phyloP scores from a whole-genome alignment of 2,797 vertebrate genomes.

The Choloepus didactylus region DNA sequence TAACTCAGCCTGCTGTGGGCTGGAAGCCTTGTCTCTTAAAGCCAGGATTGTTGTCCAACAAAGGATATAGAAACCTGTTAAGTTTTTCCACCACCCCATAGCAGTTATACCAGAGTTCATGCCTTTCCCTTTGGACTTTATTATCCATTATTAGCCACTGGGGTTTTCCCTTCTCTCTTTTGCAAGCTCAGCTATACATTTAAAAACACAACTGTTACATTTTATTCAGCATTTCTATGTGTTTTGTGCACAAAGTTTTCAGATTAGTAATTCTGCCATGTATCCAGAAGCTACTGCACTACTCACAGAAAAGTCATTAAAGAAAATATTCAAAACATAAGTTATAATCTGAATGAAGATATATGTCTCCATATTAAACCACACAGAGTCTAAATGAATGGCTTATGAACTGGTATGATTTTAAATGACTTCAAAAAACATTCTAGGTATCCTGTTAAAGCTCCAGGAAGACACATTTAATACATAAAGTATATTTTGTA shows the following conservation, averaged over 20 bases:
- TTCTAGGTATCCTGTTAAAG: constrained; percentile 29
- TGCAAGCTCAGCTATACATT: constrained; percentile 9
- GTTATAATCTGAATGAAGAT: constrained; percentile 4
- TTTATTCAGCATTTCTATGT: constrained; percentile 36
- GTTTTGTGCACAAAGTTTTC: constrained; percentile 19
- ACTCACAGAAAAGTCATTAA: constrained; percentile 48
- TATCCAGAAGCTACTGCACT: constrained; percentile 13
- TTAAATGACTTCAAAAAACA: constrained; percentile 58
- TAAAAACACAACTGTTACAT: neutral
- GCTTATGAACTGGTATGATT: constrained; percentile 56
- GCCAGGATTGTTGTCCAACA: neutral
- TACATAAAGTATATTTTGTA: neutral
- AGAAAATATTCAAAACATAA: constrained; percentile 44
- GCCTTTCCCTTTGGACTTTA: neutral
- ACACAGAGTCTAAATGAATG: constrained; percentile 46
- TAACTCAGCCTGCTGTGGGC: neutral
- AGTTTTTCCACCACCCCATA: neutral
- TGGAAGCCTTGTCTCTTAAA: constrained; percentile 14
- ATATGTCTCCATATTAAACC: constrained; percentile 53
- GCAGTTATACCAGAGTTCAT: neutral
- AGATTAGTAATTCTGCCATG: neutral
- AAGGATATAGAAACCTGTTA: constrained; percentile 43
- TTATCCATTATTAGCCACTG: neutral
- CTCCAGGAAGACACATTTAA: constrained; percentile 52
- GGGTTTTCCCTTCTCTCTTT: neutral